Base-by-base conservation (phyloP, 1,140 invertebrate species). In the Macrobrachium rosenbergii region DNA sequence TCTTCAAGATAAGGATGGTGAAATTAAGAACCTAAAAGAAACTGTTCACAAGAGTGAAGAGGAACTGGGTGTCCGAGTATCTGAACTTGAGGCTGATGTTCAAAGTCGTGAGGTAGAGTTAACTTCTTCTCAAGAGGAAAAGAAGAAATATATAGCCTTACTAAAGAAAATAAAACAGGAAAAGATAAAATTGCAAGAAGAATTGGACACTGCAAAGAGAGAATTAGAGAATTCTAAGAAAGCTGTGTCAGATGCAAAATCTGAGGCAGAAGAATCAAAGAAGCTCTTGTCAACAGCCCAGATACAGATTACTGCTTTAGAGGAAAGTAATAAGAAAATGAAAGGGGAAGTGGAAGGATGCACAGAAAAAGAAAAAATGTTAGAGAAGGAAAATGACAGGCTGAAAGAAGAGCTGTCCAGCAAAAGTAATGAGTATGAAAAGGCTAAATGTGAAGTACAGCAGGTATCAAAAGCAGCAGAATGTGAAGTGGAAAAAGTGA, bases 161-260 rank as follows among this genome's bases (percentile, higher is more conserved):
- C 67, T 87, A 12, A 67, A 87, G 28, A 87, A 52, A 28, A 5
- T 79, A 10, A 81, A 67, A 63, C 6, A n/a, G 17, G 84, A 80
- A 52, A 87, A 80, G 28, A 45, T 8, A 12, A 75, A 62, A 75
- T 28, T 81, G 64, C 52, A 45, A 8, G 28, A 43, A 12, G 78
- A 87, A 37, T 17, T 87, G 2, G 37, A 80, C 23, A 8, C 67
- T 0, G 23, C 21, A 59, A n/a, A 23, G 3, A 58, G 12, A 37
- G 69, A 75, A 83, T 21, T 75, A 62, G 23, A 19, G 0, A 75
- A 62, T 37, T 37, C 28, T 3, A 37, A 37, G 28, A 37, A 37
- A 37, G 28, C 28, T n/a, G 19, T 69, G 64, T 21, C n/a, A 69
- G 64, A 69, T 21, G 64, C 1, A 69, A 28, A n/a, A 69, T n/a